Conservation (phyloP, 2,797 vertebrate genomes). For the Paedocypris micromegethes region DNA sequence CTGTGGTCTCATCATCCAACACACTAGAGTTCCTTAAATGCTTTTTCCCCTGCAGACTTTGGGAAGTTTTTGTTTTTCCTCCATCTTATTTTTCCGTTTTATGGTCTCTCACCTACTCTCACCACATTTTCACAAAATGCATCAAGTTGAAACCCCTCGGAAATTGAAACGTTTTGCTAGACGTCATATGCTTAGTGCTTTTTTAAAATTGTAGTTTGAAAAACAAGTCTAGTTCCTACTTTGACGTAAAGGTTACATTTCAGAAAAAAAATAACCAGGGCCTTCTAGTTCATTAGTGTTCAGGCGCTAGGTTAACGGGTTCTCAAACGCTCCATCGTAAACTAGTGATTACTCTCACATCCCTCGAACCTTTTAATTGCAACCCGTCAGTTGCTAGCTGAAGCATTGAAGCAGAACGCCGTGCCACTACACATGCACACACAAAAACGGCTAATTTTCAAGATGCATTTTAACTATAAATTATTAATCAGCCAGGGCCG, state of each 20-base stretch:
- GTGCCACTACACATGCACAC: neutral
- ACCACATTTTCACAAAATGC: conserved; percentile 41
- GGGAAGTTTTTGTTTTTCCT: conserved; percentile 48
- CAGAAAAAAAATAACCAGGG: too few species aligned
- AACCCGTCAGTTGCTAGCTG: conserved; percentile 48
- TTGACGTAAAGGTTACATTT: conserved; percentile 39
- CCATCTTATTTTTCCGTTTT: conserved; percentile 49
- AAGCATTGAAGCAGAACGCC: conserved; percentile 42
- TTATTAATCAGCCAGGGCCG: conserved; percentile 52
- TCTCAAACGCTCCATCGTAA: conserved; percentile 41
- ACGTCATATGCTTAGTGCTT: conserved; percentile 37
- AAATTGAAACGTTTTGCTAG: conserved; percentile 41
- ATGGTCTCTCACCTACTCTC: conserved; percentile 39
- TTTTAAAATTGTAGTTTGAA: conserved; percentile 36
- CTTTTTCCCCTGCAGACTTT: conserved; percentile 40
- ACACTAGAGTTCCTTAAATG: conserved; percentile 42
- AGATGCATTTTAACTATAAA: conserved; percentile 55
- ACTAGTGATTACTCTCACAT: conserved; percentile 53
- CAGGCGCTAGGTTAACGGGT: conserved; percentile 43
- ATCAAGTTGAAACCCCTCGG: conserved; percentile 43
- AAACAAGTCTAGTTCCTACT: conserved; percentile 43
- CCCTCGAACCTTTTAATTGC: conserved; percentile 57
- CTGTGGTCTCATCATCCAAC: conserved; percentile 51
- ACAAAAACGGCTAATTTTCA: conserved; percentile 50
- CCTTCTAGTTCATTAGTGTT: too few species aligned